Base-by-base conservation (phyloP, 2,113 vertebrate species). In the Tonatia bakeri region DNA sequence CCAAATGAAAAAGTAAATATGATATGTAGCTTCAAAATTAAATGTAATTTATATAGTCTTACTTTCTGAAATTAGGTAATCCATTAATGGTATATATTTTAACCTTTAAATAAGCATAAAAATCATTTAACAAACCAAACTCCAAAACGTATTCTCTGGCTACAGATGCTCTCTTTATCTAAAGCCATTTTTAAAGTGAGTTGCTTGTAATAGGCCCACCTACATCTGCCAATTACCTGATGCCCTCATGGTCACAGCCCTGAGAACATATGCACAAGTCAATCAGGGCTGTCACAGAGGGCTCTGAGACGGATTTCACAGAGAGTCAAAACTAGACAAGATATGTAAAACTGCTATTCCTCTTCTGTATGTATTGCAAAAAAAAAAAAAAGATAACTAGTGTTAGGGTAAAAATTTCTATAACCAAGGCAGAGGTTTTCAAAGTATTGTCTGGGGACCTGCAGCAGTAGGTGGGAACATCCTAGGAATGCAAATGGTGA, bases 91-190 rank as follows among this genome's bases (percentile, higher is more conserved):
- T 77, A 77, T 87, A 28, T 88, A 88, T 59, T 82, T 96, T 79
- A 86, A 87, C 50, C 70, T 94, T 94, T 90, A 96, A 94, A 65
- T 65, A 94, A 91, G 72, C 38, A 94, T 47, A 91, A 87, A 82
- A 40, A 7, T 75, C 36, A 94, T 45, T 91, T 95, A 90, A 97
- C 16, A 95, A 95, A 69, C 36, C 38, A 90, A 97, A 84, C 43
- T 81, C 36, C 26, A 85, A 95, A 92, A 90, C 19, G 33, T 76
- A 67, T n/a, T 84, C 65, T 91, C 73, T 90, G 11, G 59, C 54
- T n/a, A 89, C 11, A 26, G 56, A 45, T 70, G n/a, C 50, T 61
- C 93, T 95, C 85, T 94, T 90, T 81, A 94, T 36, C 16, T 95
- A 64, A 89, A 90, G 80, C 19, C 54, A 22, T 50, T 52, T 82